Conservation (phyloP, 1,140 invertebrate genomes). For the Drosophila takahashii region DNA sequence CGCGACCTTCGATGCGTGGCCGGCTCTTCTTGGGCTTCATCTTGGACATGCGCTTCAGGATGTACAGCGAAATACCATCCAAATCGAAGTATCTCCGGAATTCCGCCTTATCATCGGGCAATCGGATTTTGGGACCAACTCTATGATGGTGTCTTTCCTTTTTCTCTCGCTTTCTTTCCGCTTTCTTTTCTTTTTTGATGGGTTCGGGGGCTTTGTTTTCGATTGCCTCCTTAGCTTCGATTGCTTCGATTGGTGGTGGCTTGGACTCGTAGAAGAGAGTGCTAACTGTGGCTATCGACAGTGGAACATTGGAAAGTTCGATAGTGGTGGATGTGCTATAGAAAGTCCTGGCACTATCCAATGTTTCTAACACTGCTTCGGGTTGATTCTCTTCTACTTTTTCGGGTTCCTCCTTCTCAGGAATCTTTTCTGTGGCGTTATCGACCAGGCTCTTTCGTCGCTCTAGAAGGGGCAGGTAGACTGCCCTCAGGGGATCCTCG, state of each 20-base stretch:
- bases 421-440: background rate
- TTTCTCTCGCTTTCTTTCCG: background rate
- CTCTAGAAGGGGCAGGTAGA: background rate
- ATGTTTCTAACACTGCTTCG: too few relatives aligned
- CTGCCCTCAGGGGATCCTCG: background rate
- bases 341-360: background rate
- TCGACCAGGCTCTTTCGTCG: too few relatives aligned
- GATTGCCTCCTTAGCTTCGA: too few relatives aligned
- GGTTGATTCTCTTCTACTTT: too few relatives aligned
- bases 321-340: background rate
- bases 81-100: conserved; percentile 18
- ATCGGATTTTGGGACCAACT: background rate
- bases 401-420: too few relatives aligned
- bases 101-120: background rate
- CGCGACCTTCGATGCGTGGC: fast-evolving
- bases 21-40: too few relatives aligned
- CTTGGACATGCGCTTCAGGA: background rate
- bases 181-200: too few relatives aligned
- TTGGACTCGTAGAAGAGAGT: background rate
- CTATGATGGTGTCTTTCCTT: too few relatives aligned
- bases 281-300: background rate
- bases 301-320: too few relatives aligned
- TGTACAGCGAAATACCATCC: background rate
- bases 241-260: background rate
- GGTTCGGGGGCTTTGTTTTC: too few relatives aligned